Percentiles rank a stretch among this genome's conserved stretches.
phyloP scores from a whole-genome alignment of 2,888 invertebrate species.

The Synanthedon andrenaeformis region DNA sequence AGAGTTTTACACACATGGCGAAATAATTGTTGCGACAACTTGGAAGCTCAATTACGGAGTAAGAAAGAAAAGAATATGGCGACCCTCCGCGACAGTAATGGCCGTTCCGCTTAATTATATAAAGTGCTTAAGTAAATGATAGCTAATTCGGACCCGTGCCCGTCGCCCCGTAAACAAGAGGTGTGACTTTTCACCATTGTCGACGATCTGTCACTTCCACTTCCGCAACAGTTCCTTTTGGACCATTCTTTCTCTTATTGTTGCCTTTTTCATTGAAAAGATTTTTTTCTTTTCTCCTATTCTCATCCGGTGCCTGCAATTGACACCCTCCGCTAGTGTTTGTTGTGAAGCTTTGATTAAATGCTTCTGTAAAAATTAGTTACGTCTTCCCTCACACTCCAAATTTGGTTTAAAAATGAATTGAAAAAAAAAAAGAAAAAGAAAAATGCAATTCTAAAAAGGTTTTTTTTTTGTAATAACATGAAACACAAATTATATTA shows the following conservation, averaged over 20 bases:
- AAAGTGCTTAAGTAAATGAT: slow-evolving; percentile 69
- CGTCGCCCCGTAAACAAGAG: slow-evolving; percentile 61
- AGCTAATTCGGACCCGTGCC: slow-evolving; percentile 54
- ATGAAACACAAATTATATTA: slow-evolving; percentile 1
- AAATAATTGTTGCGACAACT: slow-evolving; percentile 11
- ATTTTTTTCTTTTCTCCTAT: slow-evolving; percentile 48
- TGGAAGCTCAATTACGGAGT: slow-evolving; percentile 41
- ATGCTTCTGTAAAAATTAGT: slow-evolving; percentile 54
- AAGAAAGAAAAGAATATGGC: slow-evolving; percentile 47
- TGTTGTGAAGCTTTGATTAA: slow-evolving; percentile 61
- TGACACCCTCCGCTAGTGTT: slow-evolving; percentile 61
- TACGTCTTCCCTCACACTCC: slow-evolving; percentile 35
- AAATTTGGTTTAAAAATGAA: too few species aligned
- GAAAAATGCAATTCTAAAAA: too few species aligned
- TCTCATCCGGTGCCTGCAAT: slow-evolving; percentile 50
- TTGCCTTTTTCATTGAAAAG: slow-evolving; percentile 60
- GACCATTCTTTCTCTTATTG: slow-evolving; percentile 56
- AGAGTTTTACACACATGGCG: background rate
- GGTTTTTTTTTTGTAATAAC: too few species aligned
- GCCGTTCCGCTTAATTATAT: slow-evolving; percentile 63
- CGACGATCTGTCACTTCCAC: slow-evolving; percentile 67
- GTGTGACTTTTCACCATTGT: slow-evolving; percentile 68
- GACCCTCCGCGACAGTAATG: slow-evolving; percentile 52
- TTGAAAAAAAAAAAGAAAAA: too few species aligned
- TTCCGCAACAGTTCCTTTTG: slow-evolving; percentile 50